These are phyloP conservation scores for Rhabdomys dilectus DNA, from an alignment of 2,113 vertebrate genomes.

Conservation along the genomic window DNA sequence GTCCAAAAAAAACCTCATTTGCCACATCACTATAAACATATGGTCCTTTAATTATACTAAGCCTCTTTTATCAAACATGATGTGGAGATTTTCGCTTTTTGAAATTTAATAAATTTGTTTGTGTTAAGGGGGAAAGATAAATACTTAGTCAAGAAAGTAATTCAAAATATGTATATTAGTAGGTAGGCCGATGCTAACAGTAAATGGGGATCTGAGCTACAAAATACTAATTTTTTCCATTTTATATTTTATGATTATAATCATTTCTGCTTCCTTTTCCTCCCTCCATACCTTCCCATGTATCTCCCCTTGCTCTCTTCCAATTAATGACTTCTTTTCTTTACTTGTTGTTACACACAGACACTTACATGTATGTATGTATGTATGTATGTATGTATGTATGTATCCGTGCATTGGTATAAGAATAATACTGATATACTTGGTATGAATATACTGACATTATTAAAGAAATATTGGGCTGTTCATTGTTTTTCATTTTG, in stretches of 20 bases:
- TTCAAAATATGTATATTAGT: conserved; percentile 26
- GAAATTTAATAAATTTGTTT: not conserved
- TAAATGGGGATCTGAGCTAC: conserved; percentile 1
- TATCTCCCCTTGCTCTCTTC: not conserved
- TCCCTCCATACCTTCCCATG: not conserved
- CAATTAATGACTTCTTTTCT: not conserved
- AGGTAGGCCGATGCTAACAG: not conserved
- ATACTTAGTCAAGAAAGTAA: conserved; percentile 34
- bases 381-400: too few relatives aligned
- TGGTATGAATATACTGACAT: not conserved
- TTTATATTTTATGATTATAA: not conserved
- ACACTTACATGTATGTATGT: too few relatives aligned
- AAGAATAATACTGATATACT: not conserved
- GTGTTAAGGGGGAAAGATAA: not conserved
- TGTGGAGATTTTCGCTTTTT: not conserved
- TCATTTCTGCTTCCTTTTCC: not conserved
- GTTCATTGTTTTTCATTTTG: not conserved
- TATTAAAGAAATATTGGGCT: not conserved
- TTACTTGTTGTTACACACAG: not conserved
- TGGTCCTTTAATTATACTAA: not conserved
- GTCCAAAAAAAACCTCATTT: not conserved
- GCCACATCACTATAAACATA: not conserved
- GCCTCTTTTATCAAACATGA: not conserved
- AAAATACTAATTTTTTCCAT: not conserved
- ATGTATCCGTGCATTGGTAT: not conserved